phyloP scores from a whole-genome alignment of 2,797 vertebrate genomes.

The Spea hammondii region DNA sequence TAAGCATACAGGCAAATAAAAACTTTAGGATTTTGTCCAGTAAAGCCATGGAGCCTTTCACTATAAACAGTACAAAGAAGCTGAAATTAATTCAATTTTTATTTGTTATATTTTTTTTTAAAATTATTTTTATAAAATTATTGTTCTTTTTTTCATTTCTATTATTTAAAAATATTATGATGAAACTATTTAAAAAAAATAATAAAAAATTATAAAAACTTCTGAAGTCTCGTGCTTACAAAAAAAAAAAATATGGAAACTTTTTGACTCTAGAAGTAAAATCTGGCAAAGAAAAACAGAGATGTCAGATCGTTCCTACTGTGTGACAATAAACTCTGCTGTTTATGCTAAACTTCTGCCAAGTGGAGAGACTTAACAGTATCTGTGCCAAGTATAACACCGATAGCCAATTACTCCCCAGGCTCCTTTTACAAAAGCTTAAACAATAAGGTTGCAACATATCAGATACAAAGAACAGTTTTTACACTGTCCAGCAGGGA shows the following conservation, averaged over 20 bases:
- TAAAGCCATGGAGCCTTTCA: no score
- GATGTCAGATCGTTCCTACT: slow-evolving; percentile 34
- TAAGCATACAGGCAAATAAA: no score
- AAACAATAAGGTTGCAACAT: slow-evolving; percentile 22
- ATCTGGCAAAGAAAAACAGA: slow-evolving; percentile 27
- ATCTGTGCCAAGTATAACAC: slow-evolving; percentile 21
- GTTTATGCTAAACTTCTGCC: slow-evolving; percentile 42
- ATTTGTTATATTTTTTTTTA: no score
- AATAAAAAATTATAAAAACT: no score
- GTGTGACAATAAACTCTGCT: slow-evolving; percentile 43
- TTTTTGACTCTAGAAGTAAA: slow-evolving; percentile 31
- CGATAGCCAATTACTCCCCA: slow-evolving; percentile 27
- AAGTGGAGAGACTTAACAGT: slow-evolving; percentile 29
- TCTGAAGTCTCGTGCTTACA: no score
- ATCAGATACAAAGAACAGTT: neutral
- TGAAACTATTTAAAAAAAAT: no score
- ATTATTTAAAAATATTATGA: no score
- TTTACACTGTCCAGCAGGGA: neutral
- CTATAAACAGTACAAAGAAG: no score
- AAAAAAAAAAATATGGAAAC: neutral
- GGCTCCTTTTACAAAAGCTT: slow-evolving; percentile 2
- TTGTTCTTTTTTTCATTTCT: no score
- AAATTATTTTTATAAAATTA: no score
- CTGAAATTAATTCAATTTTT: no score
- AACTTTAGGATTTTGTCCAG: no score